Conservation (phyloP, 2,113 vertebrate species). For the Etheostoma cragini region DNA sequence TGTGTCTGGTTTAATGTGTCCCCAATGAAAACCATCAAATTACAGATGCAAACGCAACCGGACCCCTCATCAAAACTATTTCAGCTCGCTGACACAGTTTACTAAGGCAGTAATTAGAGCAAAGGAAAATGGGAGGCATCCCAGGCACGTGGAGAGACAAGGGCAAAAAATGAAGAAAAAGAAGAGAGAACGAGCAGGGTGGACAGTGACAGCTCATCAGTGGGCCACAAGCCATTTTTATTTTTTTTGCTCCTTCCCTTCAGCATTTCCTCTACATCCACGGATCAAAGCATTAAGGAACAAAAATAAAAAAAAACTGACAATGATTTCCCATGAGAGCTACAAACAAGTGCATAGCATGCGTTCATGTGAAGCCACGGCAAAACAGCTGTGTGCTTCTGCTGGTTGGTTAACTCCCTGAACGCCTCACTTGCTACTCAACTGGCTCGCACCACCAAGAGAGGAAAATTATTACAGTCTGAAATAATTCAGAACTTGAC, state of each 20-base stretch:
- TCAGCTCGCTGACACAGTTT: slow-evolving; percentile 73
- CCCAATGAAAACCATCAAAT: slow-evolving; percentile 80
- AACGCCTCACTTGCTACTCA: slow-evolving; percentile 28
- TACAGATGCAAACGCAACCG: slow-evolving; percentile 77
- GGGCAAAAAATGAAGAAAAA: slow-evolving; percentile 25
- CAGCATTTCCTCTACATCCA: slow-evolving; percentile 23
- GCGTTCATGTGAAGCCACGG: slow-evolving; percentile 47
- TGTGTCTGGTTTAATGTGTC: slow-evolving; percentile 73
- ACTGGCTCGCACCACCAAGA: slow-evolving; percentile 27
- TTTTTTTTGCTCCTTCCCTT: slow-evolving; percentile 32
- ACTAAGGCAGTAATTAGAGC: slow-evolving; percentile 78
- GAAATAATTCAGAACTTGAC: slow-evolving; percentile 40
- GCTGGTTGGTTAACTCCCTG: slow-evolving; percentile 54
- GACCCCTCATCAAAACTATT: slow-evolving; percentile 79
- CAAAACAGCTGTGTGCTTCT: slow-evolving; percentile 69
- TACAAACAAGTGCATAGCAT: slow-evolving; percentile 62
- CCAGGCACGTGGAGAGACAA: slow-evolving; percentile 60
- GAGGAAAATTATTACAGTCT: slow-evolving; percentile 18
- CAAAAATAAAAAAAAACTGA: slow-evolving; percentile 68
- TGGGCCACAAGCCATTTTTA: slow-evolving; percentile 38
- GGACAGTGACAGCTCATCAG: slow-evolving; percentile 50
- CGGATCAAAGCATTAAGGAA: slow-evolving; percentile 59
- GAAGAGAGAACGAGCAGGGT: slow-evolving; percentile 12
- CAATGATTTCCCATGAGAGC: slow-evolving; percentile 77
- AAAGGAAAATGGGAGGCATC: slow-evolving; percentile 78